Evolutionary conservation across 2,888 invertebrate species (phyloP).

Genomic region (Drosophila subsilvestris): DNA sequence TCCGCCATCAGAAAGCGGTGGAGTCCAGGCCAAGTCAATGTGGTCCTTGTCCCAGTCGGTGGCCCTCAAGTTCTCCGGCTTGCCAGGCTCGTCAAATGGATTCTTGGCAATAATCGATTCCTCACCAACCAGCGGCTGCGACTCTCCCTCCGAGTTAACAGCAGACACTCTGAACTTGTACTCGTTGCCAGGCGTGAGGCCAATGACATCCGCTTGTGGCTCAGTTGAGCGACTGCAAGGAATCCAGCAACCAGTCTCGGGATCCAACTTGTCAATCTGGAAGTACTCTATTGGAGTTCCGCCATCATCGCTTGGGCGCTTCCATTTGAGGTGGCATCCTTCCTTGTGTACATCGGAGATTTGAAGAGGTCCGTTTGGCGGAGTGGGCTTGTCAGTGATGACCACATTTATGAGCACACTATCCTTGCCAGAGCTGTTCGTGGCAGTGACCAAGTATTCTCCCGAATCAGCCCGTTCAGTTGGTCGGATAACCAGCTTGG

Average conservation of each 20-base stretch:
- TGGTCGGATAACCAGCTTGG: constrained; percentile 93
- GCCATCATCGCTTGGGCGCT: constrained; percentile 96
- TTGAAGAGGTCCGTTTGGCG: constrained; percentile 95
- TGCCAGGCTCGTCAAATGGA: constrained; percentile 96
- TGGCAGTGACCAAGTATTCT: constrained; percentile 93
- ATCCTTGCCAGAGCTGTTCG: constrained; percentile 94
- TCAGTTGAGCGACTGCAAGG: constrained; percentile 93
- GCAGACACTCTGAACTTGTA: constrained; percentile 98
- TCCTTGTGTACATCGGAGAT: constrained; percentile 95
- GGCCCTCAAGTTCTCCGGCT: constrained; percentile 93
- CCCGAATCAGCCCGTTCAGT: constrained; percentile 92
- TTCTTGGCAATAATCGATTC: constrained; percentile 97
- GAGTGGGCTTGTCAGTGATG: constrained; percentile 93
- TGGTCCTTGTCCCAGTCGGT: constrained; percentile 98
- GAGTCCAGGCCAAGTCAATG: constrained; percentile 95
- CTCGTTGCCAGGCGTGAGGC: constrained; percentile 94
- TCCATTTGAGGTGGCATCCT: constrained; percentile 97
- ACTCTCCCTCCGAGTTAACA: constrained; percentile 97
- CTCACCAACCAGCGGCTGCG: constrained; percentile 94
- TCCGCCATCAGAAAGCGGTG: constrained; percentile 94
- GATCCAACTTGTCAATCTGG: constrained; percentile 97
- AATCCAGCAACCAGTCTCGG: constrained; percentile 94
- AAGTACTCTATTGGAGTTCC: constrained; percentile 98
- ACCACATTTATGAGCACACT: constrained; percentile 91
- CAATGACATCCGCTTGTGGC: constrained; percentile 92